phyloP scores from a whole-genome alignment of 2,797 vertebrate genomes.

The Syncerus caffer region DNA sequence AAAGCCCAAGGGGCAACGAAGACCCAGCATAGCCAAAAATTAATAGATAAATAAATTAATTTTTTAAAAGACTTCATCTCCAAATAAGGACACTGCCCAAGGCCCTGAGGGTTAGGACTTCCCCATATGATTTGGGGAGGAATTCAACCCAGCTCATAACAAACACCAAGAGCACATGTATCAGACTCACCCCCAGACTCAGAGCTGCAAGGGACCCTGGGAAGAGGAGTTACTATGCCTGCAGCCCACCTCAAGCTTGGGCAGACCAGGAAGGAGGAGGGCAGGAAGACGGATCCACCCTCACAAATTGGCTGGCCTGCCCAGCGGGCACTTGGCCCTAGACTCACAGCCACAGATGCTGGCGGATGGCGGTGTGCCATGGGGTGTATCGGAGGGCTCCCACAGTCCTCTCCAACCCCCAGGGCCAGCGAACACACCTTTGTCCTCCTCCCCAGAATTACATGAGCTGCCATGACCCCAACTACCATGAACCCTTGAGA shows the following conservation, averaged over 20 bases:
- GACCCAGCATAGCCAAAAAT: neutral
- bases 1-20: neutral
- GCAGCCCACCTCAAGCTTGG: neutral
- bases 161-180: neutral
- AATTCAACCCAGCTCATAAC: neutral
- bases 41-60: neutral
- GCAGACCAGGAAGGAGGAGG: neutral
- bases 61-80: neutral
- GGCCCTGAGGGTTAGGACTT: neutral
- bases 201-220: neutral
- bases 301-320: neutral
- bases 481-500: rapidly evolving
- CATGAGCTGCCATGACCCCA: constrained; percentile 19
- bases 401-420: neutral
- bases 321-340: neutral
- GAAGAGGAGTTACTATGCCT: neutral
- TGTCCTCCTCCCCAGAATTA: constrained; percentile 60
- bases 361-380: neutral
- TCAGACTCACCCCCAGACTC: neutral
- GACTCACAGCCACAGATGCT: too few species aligned
- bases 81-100: neutral
- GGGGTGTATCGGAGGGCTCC: neutral
- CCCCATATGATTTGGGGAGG: neutral
- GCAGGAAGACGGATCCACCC: neutral
- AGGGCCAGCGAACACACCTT: neutral